Conservation (phyloP, 2,888 invertebrate genomes). For the Phaonia tiefii region DNA sequence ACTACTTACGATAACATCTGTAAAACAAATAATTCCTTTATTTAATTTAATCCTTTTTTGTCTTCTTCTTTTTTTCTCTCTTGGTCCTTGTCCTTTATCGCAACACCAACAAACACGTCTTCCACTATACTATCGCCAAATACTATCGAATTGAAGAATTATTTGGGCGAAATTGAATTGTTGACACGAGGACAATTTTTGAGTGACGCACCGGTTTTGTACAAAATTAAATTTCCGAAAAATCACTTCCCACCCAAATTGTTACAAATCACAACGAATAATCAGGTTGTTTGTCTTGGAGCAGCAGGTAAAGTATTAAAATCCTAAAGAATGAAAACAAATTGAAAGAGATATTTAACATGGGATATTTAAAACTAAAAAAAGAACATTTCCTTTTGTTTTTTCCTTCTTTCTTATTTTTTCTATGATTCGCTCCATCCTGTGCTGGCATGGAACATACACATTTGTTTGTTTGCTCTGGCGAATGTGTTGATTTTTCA, state of each 20-base stretch:
- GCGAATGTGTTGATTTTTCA: conserved; percentile 21
- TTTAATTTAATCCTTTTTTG: conserved; percentile 33
- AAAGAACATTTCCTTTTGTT: neutral
- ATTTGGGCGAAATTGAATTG: conserved; percentile 83
- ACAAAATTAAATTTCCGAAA: conserved; percentile 84
- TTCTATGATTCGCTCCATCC: neutral
- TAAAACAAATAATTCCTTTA: conserved; percentile 12
- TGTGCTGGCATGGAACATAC: conserved; percentile 1
- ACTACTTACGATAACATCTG: conserved; percentile 51
- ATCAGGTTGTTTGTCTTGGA: conserved; percentile 83
- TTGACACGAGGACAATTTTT: conserved; percentile 79
- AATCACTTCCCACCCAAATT: conserved; percentile 83
- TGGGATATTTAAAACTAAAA: conserved; percentile 13
- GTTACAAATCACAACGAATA: conserved; percentile 83
- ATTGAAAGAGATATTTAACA: conserved; percentile 19
- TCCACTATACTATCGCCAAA: neutral
- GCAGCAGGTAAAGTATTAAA: conserved; percentile 80
- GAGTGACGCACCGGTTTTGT: conserved; percentile 80
- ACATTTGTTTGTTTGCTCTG: conserved; percentile 14
- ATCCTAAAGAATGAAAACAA: neutral
- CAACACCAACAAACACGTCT: neutral
- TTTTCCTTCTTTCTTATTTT: neutral
- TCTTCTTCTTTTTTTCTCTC: neutral
- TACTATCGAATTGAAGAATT: conserved; percentile 80
- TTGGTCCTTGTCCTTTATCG: neutral